Evolutionary conservation across 2,113 vertebrate species (phyloP).

Genomic region (Phainopepla nitens): DNA sequence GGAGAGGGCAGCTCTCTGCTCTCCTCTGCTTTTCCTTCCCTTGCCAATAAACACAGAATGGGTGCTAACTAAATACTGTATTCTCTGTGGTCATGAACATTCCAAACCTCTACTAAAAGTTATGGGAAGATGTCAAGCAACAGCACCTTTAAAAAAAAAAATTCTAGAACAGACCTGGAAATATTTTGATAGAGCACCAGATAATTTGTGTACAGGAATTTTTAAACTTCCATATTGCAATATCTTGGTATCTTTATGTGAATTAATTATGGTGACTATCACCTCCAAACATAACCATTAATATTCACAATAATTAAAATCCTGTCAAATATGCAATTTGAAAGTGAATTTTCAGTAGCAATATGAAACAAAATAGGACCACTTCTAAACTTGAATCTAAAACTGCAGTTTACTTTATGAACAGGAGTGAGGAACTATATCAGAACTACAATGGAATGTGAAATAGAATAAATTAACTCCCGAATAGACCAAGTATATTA

Average conservation of each 20-base stretch:
- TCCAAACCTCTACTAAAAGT: background rate
- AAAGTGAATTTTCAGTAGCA: background rate
- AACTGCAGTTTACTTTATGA: background rate
- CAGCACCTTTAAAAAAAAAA: background rate
- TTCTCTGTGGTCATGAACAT: background rate
- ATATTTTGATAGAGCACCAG: background rate
- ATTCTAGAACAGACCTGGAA: background rate
- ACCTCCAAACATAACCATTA: background rate
- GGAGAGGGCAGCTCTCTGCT: background rate
- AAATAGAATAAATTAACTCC: background rate
- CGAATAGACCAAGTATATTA: background rate
- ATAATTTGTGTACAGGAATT: background rate
- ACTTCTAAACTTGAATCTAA: background rate
- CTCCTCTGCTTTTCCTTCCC: background rate
- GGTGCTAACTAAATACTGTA: background rate
- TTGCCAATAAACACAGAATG: background rate
- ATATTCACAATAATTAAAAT: background rate
- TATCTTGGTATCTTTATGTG: background rate
- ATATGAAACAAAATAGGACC: background rate
- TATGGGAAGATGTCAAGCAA: background rate
- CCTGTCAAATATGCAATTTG: background rate
- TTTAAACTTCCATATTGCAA: background rate
- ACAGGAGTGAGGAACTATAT: background rate
- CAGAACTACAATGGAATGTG: background rate
- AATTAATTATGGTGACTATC: background rate